Base-by-base conservation (phyloP, 2,797 vertebrate species). In the Odontamblyopus rebecca region DNA sequence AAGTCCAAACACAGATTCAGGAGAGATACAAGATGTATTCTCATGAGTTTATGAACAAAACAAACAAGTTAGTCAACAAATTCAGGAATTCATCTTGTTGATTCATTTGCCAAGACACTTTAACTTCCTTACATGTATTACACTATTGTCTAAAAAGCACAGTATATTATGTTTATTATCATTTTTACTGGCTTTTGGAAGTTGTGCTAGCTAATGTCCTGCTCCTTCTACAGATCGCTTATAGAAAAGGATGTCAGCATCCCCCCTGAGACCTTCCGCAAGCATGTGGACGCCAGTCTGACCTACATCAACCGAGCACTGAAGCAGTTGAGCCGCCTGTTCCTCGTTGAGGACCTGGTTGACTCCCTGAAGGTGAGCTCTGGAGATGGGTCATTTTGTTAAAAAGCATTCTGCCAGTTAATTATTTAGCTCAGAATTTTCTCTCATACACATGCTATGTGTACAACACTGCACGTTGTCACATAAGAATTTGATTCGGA, bases 281-380 rank as follows among this genome's bases (percentile, higher is more conserved):
- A 95, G 83, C 94, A 96, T 23, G 90, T 96, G 84, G 94, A 95
- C 50, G 59, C 77, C 29, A 92, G 92, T 79, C 93, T 97, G 92
- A 89, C 92, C 80, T 93, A 96, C 78, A 77, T 97, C 90, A 97
- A 97, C 93, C 81, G 80, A 53, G 94, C 86, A 70, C 94, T 97
- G 72, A 96, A 95, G 76, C 89, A 95, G 81, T 81, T 96, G 82
- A 91, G 95, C 75, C 96, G 93, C 69, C 96, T 98, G 77, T 97
- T 98, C 87, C 90, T 98, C 86, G 96, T 98, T 6, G 95, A 98
- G 81, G 97, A 98, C 80, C 92, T 98, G 2, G 94, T 98, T 70
- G 96, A 98, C 89, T 98, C 96, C 62, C 92, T 98, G 61, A 98
- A 98, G 96, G 97, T 97, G 74, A 89, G 91, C 61, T 3, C 9